Conservation (phyloP, 2,113 vertebrate genomes). For the Hippocampus mohnikei region DNA sequence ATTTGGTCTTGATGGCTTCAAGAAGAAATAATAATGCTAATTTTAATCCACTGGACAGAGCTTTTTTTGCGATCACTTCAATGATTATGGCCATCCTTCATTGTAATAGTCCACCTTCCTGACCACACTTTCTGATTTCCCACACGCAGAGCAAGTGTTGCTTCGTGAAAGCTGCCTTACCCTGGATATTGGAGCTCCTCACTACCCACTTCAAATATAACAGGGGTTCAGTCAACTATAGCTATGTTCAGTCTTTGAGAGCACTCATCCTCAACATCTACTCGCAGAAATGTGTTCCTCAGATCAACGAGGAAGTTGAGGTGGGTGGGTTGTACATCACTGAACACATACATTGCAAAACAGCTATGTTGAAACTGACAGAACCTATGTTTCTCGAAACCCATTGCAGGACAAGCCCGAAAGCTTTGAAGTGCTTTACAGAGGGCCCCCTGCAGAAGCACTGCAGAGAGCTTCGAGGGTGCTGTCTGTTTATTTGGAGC, state of each 20-base stretch:
- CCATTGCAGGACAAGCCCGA: constrained; percentile 68
- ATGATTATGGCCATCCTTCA: neutral
- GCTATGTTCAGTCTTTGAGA: constrained; percentile 66
- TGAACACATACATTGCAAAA: constrained; percentile 7
- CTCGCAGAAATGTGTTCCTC: constrained; percentile 73
- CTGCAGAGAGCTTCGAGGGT: constrained; percentile 65
- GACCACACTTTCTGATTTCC: constrained; percentile 11
- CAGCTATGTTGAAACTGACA: neutral
- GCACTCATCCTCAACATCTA: constrained; percentile 74
- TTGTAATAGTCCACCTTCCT: neutral
- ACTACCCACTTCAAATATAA: constrained; percentile 68
- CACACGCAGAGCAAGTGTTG: constrained; percentile 67
- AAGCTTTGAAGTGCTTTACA: constrained; percentile 63
- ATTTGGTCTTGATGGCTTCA: neutral
- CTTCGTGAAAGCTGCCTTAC: constrained; percentile 75
- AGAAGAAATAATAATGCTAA: neutral
- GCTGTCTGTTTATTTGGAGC: constrained; percentile 67
- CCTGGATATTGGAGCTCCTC: constrained; percentile 72
- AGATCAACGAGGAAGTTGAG: constrained; percentile 73
- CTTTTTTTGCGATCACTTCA: neutral
- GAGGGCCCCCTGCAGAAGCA: constrained; percentile 62
- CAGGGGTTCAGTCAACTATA: constrained; percentile 65
- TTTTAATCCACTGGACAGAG: neutral
- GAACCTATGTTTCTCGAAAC: constrained; percentile 10
- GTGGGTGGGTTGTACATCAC: constrained; percentile 44